phyloP scores from a whole-genome alignment of 2,888 invertebrate genomes.

The Oithona nana region DNA sequence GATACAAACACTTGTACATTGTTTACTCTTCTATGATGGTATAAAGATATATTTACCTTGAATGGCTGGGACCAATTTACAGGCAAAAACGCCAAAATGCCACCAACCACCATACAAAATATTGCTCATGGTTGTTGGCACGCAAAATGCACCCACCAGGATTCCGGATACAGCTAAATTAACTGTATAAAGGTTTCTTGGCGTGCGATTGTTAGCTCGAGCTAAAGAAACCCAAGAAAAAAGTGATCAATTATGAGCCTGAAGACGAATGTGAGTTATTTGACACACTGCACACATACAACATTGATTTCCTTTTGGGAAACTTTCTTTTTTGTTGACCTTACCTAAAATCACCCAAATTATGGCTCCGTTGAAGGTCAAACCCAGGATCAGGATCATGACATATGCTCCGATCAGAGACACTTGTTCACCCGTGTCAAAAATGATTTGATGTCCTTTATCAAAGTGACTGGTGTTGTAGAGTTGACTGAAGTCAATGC shows the following conservation, averaged over 20 bases:
- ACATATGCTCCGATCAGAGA: neutral
- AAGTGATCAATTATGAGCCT: neutral
- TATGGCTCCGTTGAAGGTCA: slow-evolving; percentile 9
- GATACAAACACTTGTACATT: neutral
- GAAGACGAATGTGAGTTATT: neutral
- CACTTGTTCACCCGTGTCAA: neutral
- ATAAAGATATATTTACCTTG: slow-evolving; percentile 3
- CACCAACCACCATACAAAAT: slow-evolving; percentile 12
- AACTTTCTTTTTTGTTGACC: no score
- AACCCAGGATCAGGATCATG: slow-evolving; percentile 4
- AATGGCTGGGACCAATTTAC: slow-evolving; percentile 12
- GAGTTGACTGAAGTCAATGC: no score
- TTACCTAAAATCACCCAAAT: slow-evolving; percentile 9
- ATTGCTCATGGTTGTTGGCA: slow-evolving; percentile 6
- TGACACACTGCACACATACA: neutral
- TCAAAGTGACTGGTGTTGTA: no score
- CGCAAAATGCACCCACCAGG: neutral
- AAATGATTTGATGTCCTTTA: neutral
- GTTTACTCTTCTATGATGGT: no score
- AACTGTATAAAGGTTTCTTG: slow-evolving; percentile 10
- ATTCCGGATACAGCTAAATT: slow-evolving; percentile 14
- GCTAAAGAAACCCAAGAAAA: neutral
- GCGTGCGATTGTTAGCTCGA: neutral
- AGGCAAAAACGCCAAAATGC: slow-evolving; percentile 7
- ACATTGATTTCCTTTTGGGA: no score